phyloP scores from a whole-genome alignment of 2,888 invertebrate genomes.

The Polydrusus cervinus region DNA sequence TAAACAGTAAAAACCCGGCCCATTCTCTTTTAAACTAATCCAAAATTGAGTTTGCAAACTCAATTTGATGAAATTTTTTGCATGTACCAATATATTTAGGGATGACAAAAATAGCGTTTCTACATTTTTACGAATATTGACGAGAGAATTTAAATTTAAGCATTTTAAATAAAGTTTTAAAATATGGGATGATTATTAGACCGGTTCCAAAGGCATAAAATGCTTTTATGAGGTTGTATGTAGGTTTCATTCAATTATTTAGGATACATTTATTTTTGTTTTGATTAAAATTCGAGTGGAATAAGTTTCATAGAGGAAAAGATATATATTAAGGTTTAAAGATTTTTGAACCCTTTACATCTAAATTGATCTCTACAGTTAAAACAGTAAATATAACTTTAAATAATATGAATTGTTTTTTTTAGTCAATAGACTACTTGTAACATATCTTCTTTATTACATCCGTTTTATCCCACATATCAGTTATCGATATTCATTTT shows the following conservation, averaged over 20 bases:
- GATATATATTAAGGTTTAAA: too few relatives aligned
- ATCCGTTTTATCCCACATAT: constrained; percentile 32
- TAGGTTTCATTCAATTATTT: background rate
- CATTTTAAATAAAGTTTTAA: constrained; percentile 21
- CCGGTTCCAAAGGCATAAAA: constrained; percentile 16
- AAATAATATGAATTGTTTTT: too few relatives aligned
- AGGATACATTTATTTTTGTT: background rate
- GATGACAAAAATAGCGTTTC: constrained; percentile 12
- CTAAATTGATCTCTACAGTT: too few relatives aligned
- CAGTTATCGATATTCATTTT: constrained; percentile 54
- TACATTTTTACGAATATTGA: constrained; percentile 24
- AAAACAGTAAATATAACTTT: too few relatives aligned
- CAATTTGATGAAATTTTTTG: constrained; percentile 8
- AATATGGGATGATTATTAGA: constrained; percentile 3
- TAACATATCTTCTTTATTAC: too few relatives aligned
- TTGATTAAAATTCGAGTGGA: constrained; percentile 2
- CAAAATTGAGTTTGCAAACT: constrained; percentile 11
- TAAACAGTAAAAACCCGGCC: background rate
- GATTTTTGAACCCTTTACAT: too few relatives aligned
- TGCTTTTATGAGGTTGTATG: constrained; percentile 3
- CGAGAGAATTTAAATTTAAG: constrained; percentile 11
- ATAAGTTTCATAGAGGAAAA: too few relatives aligned
- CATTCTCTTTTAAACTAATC: constrained; percentile 7
- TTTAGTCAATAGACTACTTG: too few relatives aligned
- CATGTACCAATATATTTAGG: constrained; percentile 17